Evolutionary conservation across 2,797 vertebrate species (phyloP).

Genomic region (Esox lucius): DNA sequence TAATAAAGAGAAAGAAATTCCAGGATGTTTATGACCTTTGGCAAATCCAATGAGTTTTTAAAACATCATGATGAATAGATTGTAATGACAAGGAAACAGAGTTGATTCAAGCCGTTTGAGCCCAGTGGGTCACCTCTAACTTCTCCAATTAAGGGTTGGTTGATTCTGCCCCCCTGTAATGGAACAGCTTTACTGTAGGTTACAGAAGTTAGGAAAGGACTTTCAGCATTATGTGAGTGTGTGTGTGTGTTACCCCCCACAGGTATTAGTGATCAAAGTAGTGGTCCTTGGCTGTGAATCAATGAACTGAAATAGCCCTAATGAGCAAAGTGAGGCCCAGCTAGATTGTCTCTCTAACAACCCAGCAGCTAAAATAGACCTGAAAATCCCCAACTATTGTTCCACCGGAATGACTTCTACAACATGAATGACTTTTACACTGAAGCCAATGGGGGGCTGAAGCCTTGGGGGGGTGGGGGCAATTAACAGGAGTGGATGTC

Average conservation of each 20-base stretch:
- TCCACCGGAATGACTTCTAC: constrained; percentile 46
- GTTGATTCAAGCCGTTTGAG: neutral
- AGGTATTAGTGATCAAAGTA: constrained; percentile 47
- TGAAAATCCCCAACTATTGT: constrained; percentile 58
- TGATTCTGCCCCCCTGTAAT: neutral
- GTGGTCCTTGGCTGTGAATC: constrained; percentile 53
- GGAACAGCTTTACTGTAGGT: neutral
- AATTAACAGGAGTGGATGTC: constrained; percentile 31
- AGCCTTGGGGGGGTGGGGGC: constrained; percentile 15
- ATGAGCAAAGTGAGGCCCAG: constrained; percentile 56
- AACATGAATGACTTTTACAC: constrained; percentile 23
- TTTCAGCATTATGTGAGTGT: neutral
- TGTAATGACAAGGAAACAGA: too few species aligned
- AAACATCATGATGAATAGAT: too few species aligned
- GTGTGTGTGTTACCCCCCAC: constrained; percentile 13
- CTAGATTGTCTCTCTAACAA: constrained; percentile 43
- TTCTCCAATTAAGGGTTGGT: neutral
- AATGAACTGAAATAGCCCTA: constrained; percentile 67
- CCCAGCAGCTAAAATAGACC: constrained; percentile 59
- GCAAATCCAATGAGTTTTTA: too few species aligned
- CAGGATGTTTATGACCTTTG: too few species aligned
- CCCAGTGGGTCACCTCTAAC: neutral
- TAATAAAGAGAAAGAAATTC: too few species aligned
- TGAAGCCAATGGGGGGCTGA: constrained; percentile 27
- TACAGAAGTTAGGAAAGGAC: neutral